Evolutionary conservation across 1,140 invertebrate genomes (phyloP).

Genomic region (Microplitis demolitor): DNA sequence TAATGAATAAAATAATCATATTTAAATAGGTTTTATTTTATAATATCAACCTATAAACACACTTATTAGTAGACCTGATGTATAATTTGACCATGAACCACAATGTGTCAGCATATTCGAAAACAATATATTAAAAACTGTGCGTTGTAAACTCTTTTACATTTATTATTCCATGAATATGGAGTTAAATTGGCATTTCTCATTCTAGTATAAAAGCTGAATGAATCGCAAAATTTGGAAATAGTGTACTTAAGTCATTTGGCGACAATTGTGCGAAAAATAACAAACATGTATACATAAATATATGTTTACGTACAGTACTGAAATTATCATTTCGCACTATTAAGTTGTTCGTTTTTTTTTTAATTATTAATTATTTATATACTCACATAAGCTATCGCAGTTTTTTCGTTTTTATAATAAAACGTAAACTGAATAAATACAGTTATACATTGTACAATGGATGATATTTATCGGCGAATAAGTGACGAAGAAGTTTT

Average conservation of each 20-base stretch:
- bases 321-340: too few species aligned
- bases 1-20: too few species aligned
- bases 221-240: background rate
- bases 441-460: background rate
- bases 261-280: too few species aligned
- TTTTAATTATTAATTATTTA: too few species aligned
- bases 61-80: background rate
- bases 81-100: background rate
- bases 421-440: too few species aligned
- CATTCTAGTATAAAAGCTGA: background rate
- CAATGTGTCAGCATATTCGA: constrained; percentile 2
- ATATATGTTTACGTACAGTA: too few species aligned
- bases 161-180: background rate
- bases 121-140: background rate
- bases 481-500: constrained; percentile 37
- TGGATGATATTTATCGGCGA: constrained; percentile 39
- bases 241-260: background rate
- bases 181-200: background rate
- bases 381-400: too few species aligned
- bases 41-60: background rate
- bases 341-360: too few species aligned
- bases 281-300: background rate
- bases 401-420: too few species aligned
- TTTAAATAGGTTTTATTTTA: background rate
- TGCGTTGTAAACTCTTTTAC: too few species aligned